Evolutionary conservation across 1,140 invertebrate species (phyloP).

Genomic region (Leucophenga varia): DNA sequence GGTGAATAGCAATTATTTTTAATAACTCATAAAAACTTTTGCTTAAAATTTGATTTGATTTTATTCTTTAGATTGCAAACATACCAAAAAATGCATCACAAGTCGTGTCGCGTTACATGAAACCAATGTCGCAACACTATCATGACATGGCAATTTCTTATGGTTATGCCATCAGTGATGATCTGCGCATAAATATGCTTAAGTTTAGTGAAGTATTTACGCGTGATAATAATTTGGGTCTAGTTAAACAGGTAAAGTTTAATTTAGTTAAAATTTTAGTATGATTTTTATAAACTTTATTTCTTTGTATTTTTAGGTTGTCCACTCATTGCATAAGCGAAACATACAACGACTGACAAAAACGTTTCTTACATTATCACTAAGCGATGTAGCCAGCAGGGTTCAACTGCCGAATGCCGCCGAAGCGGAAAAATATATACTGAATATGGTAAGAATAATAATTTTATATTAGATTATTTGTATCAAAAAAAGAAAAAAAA

Average conservation of each 20-base stretch:
- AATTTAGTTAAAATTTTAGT: not conserved
- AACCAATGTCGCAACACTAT: slow-evolving; percentile 89
- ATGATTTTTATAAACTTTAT: not conserved
- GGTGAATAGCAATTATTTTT: slow-evolving; percentile 56
- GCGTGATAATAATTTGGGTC: slow-evolving; percentile 82
- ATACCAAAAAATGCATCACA: slow-evolving; percentile 91
- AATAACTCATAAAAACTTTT: not conserved
- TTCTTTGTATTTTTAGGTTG: slow-evolving; percentile 61
- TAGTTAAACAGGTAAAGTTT: slow-evolving; percentile 72
- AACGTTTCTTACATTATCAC: slow-evolving; percentile 92
- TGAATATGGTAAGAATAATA: slow-evolving; percentile 84
- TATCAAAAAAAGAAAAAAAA: too few species aligned
- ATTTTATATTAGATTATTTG: too few species aligned
- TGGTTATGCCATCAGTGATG: slow-evolving; percentile 71
- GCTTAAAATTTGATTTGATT: slow-evolving; percentile 1
- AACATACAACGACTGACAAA: slow-evolving; percentile 97
- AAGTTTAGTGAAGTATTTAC: slow-evolving; percentile 81
- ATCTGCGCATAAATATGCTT: slow-evolving; percentile 69
- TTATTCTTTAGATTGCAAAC: slow-evolving; percentile 62
- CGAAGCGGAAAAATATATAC: slow-evolving; percentile 91
- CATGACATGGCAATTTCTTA: slow-evolving; percentile 86
- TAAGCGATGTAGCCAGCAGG: slow-evolving; percentile 89
- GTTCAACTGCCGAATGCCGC: slow-evolving; percentile 79
- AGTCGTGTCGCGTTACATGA: slow-evolving; percentile 86
- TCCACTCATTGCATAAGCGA: slow-evolving; percentile 89